phyloP scores from a whole-genome alignment of 2,113 vertebrate species.

The Melanerpes aurifrons region DNA sequence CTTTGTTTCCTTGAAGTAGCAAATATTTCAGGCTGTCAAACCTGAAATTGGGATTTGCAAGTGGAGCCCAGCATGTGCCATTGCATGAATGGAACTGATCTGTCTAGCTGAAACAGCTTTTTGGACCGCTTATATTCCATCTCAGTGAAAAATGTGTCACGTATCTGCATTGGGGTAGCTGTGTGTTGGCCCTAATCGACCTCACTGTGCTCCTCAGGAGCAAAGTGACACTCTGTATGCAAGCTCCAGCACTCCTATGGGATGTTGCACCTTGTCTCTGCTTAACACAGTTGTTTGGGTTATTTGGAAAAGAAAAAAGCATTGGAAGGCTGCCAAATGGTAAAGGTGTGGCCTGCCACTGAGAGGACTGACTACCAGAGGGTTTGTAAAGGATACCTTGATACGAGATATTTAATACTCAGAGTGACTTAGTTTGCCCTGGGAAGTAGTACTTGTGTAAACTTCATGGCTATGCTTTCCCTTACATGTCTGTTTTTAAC shows the following conservation, averaged over 20 bases:
- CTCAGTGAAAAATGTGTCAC: background rate
- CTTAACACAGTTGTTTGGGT: slow-evolving; percentile 13
- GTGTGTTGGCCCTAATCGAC: background rate
- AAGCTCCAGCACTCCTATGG: background rate
- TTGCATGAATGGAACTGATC: background rate
- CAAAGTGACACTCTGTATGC: background rate
- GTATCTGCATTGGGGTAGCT: background rate
- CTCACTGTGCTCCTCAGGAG: background rate
- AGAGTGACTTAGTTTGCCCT: background rate
- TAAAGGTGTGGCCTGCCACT: background rate
- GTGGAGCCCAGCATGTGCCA: background rate
- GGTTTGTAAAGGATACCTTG: slow-evolving; percentile 14
- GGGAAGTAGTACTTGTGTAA: background rate
- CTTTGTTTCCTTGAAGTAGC: background rate
- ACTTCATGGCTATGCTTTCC: background rate
- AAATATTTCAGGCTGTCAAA: background rate
- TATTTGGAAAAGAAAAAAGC: background rate
- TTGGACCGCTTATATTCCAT: background rate
- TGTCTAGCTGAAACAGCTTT: background rate
- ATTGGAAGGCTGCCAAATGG: background rate
- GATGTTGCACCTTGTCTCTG: background rate
- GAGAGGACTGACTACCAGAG: background rate
- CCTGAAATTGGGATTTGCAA: background rate
- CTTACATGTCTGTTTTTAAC: background rate
- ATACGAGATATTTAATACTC: background rate